Evolutionary conservation across 2,888 invertebrate genomes (phyloP).

Genomic region (Acleris sparsana): DNA sequence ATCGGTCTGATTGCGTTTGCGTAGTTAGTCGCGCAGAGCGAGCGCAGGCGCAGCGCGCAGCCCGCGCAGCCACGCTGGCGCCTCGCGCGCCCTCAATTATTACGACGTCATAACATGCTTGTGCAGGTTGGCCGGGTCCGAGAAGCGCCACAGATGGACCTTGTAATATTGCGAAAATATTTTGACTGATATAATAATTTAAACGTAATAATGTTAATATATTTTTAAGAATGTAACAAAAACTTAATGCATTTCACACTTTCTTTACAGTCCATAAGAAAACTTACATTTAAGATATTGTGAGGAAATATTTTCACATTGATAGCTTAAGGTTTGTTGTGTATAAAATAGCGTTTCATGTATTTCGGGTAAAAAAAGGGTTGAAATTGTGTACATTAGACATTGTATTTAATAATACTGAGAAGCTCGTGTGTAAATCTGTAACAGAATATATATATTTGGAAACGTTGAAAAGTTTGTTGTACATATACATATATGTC

Average conservation of each 20-base stretch:
- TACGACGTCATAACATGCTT: no score
- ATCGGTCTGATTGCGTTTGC: slow-evolving; percentile 27
- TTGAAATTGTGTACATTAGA: slow-evolving; percentile 77
- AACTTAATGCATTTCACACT: slow-evolving; percentile 82
- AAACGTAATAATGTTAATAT: slow-evolving; percentile 78
- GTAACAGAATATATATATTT: slow-evolving; percentile 80
- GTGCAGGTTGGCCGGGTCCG: not conserved
- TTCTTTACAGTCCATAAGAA: slow-evolving; percentile 81
- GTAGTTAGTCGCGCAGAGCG: slow-evolving; percentile 11
- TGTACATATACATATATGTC: slow-evolving; percentile 60
- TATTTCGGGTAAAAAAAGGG: slow-evolving; percentile 75
- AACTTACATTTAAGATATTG: slow-evolving; percentile 75
- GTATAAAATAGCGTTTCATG: slow-evolving; percentile 77
- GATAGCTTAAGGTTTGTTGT: slow-evolving; percentile 80
- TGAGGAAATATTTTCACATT: slow-evolving; percentile 82
- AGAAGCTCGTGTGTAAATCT: slow-evolving; percentile 71
- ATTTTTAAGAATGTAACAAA: slow-evolving; percentile 80
- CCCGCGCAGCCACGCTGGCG: no score
- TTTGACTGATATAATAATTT: slow-evolving; percentile 81
- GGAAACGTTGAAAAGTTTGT: slow-evolving; percentile 78
- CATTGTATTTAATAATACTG: slow-evolving; percentile 77
- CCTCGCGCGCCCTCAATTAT: not conserved
- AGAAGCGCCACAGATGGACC: slow-evolving; percentile 32
- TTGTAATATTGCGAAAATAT: slow-evolving; percentile 75
- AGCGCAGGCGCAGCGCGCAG: slow-evolving; percentile 11